Conservation (phyloP, 1,140 invertebrate genomes). For the Diorhabda sublineata region DNA sequence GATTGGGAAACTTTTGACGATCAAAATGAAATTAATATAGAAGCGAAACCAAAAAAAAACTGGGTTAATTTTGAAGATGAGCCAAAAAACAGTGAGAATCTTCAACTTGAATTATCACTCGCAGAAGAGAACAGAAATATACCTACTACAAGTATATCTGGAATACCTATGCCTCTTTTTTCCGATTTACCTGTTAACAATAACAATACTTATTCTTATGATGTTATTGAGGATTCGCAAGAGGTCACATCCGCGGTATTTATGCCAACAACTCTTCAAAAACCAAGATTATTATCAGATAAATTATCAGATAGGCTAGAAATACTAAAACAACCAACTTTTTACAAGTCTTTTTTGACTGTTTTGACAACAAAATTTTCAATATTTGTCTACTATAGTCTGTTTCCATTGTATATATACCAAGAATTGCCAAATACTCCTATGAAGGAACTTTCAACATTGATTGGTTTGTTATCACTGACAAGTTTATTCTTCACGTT, state of each 20-base stretch:
- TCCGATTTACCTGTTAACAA: conserved; percentile 38
- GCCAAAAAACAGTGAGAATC: conserved; percentile 16
- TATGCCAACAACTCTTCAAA: conserved; percentile 21
- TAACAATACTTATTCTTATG: conserved; percentile 39
- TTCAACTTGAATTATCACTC: conserved; percentile 30
- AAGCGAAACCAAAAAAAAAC: conserved; percentile 16
- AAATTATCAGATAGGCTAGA: conserved; percentile 10
- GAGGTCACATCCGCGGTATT: conserved; percentile 24
- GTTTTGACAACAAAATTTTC: conserved; percentile 40
- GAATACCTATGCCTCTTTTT: conserved; percentile 35
- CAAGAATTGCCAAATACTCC: conserved; percentile 21
- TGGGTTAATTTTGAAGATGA: conserved; percentile 28
- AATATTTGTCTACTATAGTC: conserved; percentile 35
- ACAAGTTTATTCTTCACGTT: conserved; percentile 27
- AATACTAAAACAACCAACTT: conserved; percentile 34
- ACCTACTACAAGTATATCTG: conserved; percentile 20
- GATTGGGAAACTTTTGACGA: conserved; percentile 24
- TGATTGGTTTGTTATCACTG: conserved; percentile 31
- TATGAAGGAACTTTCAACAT: conserved; percentile 17
- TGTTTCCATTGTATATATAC: conserved; percentile 39
- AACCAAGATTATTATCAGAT: conserved; percentile 8
- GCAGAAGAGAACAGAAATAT: conserved; percentile 18
- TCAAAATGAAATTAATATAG: conserved; percentile 3
- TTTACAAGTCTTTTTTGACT: conserved; percentile 41
- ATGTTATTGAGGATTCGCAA: conserved; percentile 23